Conservation (phyloP, 64 coral and sea anemone genomes). For the Montipora efflorescens region DNA sequence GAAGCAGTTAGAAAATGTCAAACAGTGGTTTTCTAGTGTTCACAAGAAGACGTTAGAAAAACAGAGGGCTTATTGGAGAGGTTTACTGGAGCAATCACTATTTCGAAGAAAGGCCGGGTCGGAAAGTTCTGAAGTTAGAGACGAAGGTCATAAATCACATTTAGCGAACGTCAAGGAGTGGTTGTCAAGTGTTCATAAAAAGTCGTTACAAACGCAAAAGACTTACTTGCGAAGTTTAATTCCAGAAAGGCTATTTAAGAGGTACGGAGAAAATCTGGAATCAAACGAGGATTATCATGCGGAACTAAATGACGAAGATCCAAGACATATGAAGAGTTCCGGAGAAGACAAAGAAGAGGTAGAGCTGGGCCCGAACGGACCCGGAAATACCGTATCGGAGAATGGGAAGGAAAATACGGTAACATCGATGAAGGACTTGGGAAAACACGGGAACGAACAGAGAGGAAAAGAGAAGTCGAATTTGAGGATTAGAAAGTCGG, state of each 20-base stretch:
- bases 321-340: not conserved
- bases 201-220: not conserved
- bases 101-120: not conserved
- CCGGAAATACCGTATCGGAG: not conserved
- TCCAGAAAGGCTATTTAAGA: not conserved
- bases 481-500: constrained; percentile 2
- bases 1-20: not conserved
- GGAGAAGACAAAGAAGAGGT: not conserved
- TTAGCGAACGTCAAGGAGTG: constrained; percentile 2
- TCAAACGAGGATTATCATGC: not conserved
- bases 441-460: not conserved
- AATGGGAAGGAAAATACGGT: not conserved
- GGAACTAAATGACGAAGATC: not conserved
- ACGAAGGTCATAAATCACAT: not conserved
- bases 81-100: not conserved
- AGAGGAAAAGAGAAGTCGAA: not conserved
- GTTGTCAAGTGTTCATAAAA: constrained; percentile 17
- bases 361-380: not conserved
- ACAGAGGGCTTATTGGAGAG: not conserved
- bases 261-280: not conserved
- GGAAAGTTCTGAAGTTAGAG: not conserved
- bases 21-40: constrained; percentile 12
- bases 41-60: not conserved
- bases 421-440: not conserved
- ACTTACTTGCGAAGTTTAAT: not conserved